These are phyloP conservation scores for Zaprionus ghesquierei DNA, from an alignment of 1,140 invertebrate genomes.

Conservation along the genomic window DNA sequence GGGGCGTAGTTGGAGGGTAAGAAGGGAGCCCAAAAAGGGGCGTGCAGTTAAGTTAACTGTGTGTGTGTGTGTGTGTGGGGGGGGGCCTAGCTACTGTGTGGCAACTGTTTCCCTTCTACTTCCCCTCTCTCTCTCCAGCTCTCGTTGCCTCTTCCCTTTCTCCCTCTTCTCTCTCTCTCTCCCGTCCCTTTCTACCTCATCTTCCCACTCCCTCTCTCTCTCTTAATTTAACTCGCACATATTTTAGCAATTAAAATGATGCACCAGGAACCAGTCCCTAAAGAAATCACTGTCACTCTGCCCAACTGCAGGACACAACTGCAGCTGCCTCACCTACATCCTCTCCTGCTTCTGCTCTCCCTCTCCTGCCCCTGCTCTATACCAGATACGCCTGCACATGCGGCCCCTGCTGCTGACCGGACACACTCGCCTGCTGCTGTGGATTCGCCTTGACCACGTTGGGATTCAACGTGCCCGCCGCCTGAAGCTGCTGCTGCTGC, in stretches of 20 bases:
- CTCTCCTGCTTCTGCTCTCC: not conserved
- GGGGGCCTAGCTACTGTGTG: too few species aligned
- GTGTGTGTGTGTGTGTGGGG: too few species aligned
- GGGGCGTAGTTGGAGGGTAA: not conserved
- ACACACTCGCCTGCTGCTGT: conserved; percentile 42
- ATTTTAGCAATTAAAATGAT: conserved; percentile 81
- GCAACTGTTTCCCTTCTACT: not conserved
- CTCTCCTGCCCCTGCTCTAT: conserved; percentile 20
- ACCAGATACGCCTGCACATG: conserved; percentile 73
- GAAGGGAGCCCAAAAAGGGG: not conserved
- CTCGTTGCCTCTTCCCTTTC: not conserved
- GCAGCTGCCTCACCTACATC: too few species aligned
- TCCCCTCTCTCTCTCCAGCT: not conserved
- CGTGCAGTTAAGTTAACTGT: not conserved
- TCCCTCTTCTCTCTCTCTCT: not conserved
- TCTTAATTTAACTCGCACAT: conserved; percentile 56
- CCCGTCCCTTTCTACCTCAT: not conserved
- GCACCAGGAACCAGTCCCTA: conserved; percentile 82
- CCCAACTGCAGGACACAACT: conserved; percentile 4
- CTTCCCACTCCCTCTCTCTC: not conserved
- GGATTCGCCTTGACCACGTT: conserved; percentile 20
- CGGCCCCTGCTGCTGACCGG: conserved; percentile 66
- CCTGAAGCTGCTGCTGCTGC: conserved; percentile 8
- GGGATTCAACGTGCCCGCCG: conserved; percentile 28
- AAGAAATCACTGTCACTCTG: conserved; percentile 73